Conservation (phyloP, 2,888 invertebrate species). For the Caradrina clavipalpis region DNA sequence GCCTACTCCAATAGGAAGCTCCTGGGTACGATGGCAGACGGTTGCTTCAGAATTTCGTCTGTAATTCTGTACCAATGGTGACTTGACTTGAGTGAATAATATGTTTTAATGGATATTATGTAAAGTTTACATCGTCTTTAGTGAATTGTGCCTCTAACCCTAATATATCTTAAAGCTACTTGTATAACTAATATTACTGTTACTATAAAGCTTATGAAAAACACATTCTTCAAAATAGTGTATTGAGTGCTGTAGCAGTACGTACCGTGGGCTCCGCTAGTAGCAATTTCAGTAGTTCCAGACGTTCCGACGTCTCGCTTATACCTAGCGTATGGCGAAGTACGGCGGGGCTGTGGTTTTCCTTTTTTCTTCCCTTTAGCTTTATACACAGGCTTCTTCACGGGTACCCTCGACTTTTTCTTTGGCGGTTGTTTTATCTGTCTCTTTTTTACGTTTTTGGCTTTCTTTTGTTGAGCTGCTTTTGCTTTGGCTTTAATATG, state of each 20-base stretch:
- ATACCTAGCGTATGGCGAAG: constrained; percentile 10
- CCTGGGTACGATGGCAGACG: too few relatives aligned
- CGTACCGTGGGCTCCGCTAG: constrained; percentile 20
- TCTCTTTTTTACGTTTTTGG: constrained; percentile 37
- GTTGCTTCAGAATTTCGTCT: too few relatives aligned
- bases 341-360: not conserved
- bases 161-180: too few relatives aligned
- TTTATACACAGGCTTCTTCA: constrained; percentile 28
- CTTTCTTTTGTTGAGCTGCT: constrained; percentile 15
- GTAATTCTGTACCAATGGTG: too few relatives aligned
- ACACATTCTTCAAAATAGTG: not conserved
- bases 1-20: too few relatives aligned
- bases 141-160: too few relatives aligned
- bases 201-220: not conserved
- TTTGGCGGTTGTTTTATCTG: constrained; percentile 27
- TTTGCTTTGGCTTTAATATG: constrained; percentile 22
- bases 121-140: too few relatives aligned
- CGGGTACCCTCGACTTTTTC: not conserved
- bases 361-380: not conserved
- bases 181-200: too few relatives aligned
- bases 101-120: too few relatives aligned
- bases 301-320: constrained; percentile 24
- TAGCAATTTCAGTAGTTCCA: not conserved
- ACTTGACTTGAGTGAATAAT: too few relatives aligned
- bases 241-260: not conserved